phyloP scores from a whole-genome alignment of 2,888 invertebrate species.

The Gandaritis pyraliata region DNA sequence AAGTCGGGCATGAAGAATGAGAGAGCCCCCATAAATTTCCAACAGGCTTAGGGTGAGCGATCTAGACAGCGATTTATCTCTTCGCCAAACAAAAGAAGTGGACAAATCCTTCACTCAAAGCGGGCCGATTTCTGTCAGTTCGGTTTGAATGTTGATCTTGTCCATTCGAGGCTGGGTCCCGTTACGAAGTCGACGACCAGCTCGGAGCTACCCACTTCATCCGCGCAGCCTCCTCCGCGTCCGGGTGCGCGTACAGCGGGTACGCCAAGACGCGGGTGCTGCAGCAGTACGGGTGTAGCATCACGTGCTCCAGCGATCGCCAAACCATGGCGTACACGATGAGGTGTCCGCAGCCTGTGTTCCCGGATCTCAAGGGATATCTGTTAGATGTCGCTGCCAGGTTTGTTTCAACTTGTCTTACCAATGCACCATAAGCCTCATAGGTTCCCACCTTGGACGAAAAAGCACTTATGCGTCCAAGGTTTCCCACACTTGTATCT shows the following conservation, averaged over 20 bases:
- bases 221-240: conserved; percentile 89
- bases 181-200: conserved; percentile 90
- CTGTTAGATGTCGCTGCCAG: conserved; percentile 66
- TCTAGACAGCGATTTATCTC: no score
- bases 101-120: no score
- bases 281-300: conserved; percentile 90
- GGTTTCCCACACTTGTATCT: no score
- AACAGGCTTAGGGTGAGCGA: no score
- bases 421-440: no score
- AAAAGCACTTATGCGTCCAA: no score
- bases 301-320: conserved; percentile 88
- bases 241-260: conserved; percentile 86
- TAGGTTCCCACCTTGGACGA: no score
- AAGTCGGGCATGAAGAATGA: no score
- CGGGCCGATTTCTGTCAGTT: no score
- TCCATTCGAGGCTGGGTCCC: conserved; percentile 88
- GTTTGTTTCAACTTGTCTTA: conserved; percentile 40
- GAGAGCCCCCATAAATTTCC: no score
- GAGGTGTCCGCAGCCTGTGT: conserved; percentile 57
- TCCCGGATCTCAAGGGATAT: conserved; percentile 58
- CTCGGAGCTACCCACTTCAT: conserved; percentile 92
- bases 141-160: no score
- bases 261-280: conserved; percentile 89
- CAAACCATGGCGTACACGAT: conserved; percentile 92
- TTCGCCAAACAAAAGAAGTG: no score